Base-by-base conservation (phyloP, 2,888 invertebrate species). In the Drosophila birchii region DNA sequence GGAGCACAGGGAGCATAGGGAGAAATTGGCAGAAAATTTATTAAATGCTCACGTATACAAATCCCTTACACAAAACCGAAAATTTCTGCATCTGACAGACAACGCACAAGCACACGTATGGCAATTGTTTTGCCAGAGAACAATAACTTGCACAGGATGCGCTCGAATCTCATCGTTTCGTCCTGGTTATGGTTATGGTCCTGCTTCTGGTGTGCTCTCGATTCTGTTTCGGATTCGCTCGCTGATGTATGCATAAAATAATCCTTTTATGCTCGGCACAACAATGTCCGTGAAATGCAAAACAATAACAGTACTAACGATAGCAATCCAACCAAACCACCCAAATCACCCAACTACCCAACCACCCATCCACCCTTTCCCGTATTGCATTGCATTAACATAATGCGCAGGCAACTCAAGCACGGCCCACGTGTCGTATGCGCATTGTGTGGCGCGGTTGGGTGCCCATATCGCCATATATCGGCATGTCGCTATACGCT, bases 211-310 rank as follows among this genome's bases (percentile, higher is more conserved):
- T 20, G 16, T 23, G 44, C 45, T 55, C 39, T 55, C 44, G 69
- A 54, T 55, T 69, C 18, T 45, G 51, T 38, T 57, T 43, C 44
- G 26, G 56, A 39, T 70, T 44, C 60, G 12, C 18, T 68, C 74
- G 85, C 89, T 86, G 86, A 86, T 86, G 89, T 86, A 84, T 86
- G 86, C 86, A 86, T 90, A 86, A 90, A 86, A 90, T 86, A 90
- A 86, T 86, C 86, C 90, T 78, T 85, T 86, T 86, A 86, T 86
- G 81, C 87, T 84, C 81, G 64, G 84, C 84, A 89, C 86, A 88
- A 86, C 86, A 86, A 90, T 90, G 90, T 86, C 89, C 86, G 90
- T 89, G 86, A 86, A 86, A 90, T 90, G 87, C 87, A 86, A 90
- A 89, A 88, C 88, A 86, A 88, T 85, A 90, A 86, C 82, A 89